These are phyloP conservation scores for Macrosteles quadrilineatus DNA, from an alignment of 1,140 invertebrate species.

Conservation along the genomic window DNA sequence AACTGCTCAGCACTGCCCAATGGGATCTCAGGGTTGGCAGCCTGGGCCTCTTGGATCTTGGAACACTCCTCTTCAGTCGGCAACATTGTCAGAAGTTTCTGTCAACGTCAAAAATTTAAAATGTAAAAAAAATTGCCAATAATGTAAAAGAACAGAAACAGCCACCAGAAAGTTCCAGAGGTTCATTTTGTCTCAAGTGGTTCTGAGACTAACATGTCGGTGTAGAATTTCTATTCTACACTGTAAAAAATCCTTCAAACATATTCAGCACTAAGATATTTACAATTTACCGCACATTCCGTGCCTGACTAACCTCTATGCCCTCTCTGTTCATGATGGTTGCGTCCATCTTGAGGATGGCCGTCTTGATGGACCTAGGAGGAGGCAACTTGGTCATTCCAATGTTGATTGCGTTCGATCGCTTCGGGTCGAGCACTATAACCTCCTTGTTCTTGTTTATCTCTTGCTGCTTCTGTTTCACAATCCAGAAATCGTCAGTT, in stretches of 20 bases:
- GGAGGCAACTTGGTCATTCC: constrained; percentile 99
- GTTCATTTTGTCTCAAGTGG: too few species aligned
- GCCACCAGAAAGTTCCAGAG: too few species aligned
- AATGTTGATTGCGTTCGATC: constrained; percentile 99
- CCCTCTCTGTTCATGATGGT: constrained; percentile 98
- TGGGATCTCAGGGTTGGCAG: constrained; percentile 91
- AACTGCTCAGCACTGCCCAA: constrained; percentile 98
- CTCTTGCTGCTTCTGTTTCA: constrained; percentile 86
- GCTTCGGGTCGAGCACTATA: constrained; percentile 94
- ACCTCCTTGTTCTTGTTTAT: constrained; percentile 94
- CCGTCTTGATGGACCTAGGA: constrained; percentile 94
- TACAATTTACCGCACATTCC: too few species aligned
- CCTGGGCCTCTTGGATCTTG: constrained; percentile 95
- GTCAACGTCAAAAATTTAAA: constrained; percentile 37
- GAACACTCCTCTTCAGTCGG: constrained; percentile 96
- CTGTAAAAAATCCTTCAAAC: too few species aligned
- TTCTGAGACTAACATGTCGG: too few species aligned
- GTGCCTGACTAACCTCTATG: constrained; percentile 70
- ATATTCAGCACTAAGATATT: too few species aligned
- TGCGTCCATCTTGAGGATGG: constrained; percentile 98
- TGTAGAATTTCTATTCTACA: too few species aligned
- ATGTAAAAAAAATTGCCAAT: constrained; percentile 33
- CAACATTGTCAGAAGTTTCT: constrained; percentile 97
- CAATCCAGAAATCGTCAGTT: constrained; percentile 25
- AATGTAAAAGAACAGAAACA: constrained; percentile 31